Evolutionary conservation across 2,113 vertebrate species (phyloP).

Genomic region (Petromus typicus): DNA sequence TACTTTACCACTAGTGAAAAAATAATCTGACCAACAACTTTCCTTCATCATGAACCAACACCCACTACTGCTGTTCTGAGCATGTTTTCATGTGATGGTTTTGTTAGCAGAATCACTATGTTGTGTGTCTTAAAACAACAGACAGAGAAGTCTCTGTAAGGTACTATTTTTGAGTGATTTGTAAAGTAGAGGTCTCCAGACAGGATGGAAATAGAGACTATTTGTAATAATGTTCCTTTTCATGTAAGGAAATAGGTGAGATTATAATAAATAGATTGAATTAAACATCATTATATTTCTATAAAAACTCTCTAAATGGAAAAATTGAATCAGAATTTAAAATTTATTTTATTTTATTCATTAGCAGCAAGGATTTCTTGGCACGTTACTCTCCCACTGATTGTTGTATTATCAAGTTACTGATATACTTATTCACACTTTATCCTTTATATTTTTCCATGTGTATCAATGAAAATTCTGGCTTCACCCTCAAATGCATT

Average conservation of each 20-base stretch:
- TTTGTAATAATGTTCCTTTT: neutral
- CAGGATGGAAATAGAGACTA: neutral
- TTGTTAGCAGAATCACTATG: neutral
- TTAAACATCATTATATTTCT: neutral
- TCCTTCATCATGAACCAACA: neutral
- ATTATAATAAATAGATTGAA: neutral
- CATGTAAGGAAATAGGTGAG: neutral
- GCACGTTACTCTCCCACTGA: neutral
- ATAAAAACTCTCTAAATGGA: neutral
- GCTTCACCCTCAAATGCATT: neutral
- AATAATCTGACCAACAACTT: neutral
- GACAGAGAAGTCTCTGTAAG: neutral
- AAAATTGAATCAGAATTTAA: neutral
- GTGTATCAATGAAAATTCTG: neutral
- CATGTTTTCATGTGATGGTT: neutral
- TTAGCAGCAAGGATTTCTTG: neutral
- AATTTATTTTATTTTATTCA: neutral
- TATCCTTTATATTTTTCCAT: neutral
- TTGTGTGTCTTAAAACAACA: neutral
- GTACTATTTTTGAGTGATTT: neutral
- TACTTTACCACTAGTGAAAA: neutral
- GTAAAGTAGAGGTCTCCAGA: neutral
- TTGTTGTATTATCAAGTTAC: neutral
- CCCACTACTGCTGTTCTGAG: accelerated
- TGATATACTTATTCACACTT: neutral